Evolutionary conservation across 2,113 vertebrate species (phyloP).

Genomic region (Lynx canadensis): DNA sequence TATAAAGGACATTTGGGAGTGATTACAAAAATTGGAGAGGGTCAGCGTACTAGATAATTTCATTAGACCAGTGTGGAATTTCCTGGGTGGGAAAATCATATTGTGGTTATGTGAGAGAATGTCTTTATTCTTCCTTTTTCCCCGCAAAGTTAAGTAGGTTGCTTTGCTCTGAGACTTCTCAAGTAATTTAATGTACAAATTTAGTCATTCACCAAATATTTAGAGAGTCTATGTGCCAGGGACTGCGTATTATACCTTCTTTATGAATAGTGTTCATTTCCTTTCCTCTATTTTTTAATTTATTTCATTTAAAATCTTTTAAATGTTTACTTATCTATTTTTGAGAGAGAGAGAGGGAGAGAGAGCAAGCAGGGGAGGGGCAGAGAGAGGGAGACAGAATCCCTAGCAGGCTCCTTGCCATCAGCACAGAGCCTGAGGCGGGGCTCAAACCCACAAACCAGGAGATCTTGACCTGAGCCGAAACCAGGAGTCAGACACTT

Average conservation of each 20-base stretch:
- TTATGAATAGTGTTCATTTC: too few relatives aligned
- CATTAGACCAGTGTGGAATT: background rate
- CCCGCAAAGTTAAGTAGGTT: background rate
- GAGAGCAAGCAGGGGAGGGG: too few relatives aligned
- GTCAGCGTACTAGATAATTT: background rate
- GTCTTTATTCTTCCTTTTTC: background rate
- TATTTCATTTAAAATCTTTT: too few relatives aligned
- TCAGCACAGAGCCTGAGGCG: too few relatives aligned
- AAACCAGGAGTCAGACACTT: too few relatives aligned
- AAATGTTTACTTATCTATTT: too few relatives aligned
- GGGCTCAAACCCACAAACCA: too few relatives aligned
- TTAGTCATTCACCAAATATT: background rate
- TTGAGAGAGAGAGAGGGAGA: too few relatives aligned
- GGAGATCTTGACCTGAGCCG: too few relatives aligned
- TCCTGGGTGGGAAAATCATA: background rate
- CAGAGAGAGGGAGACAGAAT: too few relatives aligned
- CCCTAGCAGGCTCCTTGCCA: too few relatives aligned
- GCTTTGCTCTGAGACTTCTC: background rate
- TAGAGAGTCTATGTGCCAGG: background rate
- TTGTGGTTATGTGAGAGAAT: too few relatives aligned
- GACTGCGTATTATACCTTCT: background rate
- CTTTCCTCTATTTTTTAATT: background rate
- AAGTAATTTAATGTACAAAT: background rate
- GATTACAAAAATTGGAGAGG: background rate
- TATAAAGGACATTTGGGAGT: background rate